Base-by-base conservation (phyloP, 2,888 invertebrate genomes). In the Cordilura impudica region DNA sequence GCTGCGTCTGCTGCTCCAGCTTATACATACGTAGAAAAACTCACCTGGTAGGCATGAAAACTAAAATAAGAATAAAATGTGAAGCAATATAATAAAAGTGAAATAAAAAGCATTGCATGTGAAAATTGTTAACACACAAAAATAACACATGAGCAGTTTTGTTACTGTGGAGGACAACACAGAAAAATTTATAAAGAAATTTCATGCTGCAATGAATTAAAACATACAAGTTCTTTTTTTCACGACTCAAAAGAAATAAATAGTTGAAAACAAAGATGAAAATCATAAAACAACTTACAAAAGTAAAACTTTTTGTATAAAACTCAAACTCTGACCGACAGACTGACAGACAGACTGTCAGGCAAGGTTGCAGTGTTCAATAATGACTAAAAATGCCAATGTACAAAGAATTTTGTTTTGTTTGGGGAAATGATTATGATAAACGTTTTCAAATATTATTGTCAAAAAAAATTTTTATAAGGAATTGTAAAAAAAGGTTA, bases 201-300 rank as follows among this genome's bases (percentile, higher is more conserved):
- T 70, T 79, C 67, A 79, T 79, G 79, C 74, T 75, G 79, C 74
- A 75, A 75, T 79, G 79, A 75, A 71, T 71, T 79, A 66, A 79
- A 75, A 60, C 43, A 35, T 60, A 60, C 51, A 51, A 39, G 29
- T 43, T 58, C 7, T 3, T 39, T 35, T 43, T 26, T 39, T 21
- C 21, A 23, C 14, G 19, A 18, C 10, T 31, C 21, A 39, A 58
- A 6, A 43, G 14, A 12, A 26, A 53, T 3, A 26, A n/a, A 12
- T 39, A n/a, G 26, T n/a, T 26, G 53, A 26, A 39, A 35, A 23
- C 6, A 23, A 21, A 18, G 56, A n/a, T 21, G 56, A 35, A 43
- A 58, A 53, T 0, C 53, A n/a, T 39, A 39, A 39, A 39, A 39
- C 35, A 39, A 39, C 35, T 39, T n/a, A 5, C n/a, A 39, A 39